Conservation (phyloP, 2,113 vertebrate genomes). For the Poecile atricapillus region DNA sequence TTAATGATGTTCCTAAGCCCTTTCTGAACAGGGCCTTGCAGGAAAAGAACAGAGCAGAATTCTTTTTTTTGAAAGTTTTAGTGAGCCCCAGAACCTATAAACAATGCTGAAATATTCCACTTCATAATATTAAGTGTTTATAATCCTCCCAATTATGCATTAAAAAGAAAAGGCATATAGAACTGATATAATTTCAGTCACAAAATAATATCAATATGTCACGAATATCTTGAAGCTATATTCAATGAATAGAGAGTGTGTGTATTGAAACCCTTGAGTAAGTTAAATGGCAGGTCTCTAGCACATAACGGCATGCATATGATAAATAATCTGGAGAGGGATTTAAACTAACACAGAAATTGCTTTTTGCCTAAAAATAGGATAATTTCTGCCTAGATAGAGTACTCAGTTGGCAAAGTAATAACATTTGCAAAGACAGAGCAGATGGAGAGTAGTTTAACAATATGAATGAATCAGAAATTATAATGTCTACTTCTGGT, state of each 20-base stretch:
- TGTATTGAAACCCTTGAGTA: neutral
- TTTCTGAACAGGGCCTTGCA: neutral
- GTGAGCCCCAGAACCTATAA: neutral
- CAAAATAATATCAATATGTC: neutral
- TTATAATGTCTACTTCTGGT: neutral
- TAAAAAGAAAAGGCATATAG: neutral
- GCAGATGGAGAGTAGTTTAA: neutral
- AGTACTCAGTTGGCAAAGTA: neutral
- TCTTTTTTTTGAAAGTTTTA: neutral
- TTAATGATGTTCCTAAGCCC: neutral
- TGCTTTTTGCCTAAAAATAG: neutral
- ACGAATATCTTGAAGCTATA: neutral
- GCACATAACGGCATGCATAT: neutral
- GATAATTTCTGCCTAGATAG: neutral
- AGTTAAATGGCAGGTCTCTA: neutral
- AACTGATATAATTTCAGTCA: neutral
- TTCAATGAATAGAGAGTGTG: neutral
- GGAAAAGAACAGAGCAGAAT: conserved; percentile 12
- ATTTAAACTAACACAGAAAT: neutral
- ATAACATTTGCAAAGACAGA: neutral
- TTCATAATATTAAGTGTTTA: neutral
- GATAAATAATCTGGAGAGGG: neutral
- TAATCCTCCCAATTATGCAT: neutral
- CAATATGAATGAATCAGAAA: neutral
- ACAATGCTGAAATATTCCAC: neutral